phyloP scores from a whole-genome alignment of 1,140 invertebrate genomes.

The Linepithema humile region DNA sequence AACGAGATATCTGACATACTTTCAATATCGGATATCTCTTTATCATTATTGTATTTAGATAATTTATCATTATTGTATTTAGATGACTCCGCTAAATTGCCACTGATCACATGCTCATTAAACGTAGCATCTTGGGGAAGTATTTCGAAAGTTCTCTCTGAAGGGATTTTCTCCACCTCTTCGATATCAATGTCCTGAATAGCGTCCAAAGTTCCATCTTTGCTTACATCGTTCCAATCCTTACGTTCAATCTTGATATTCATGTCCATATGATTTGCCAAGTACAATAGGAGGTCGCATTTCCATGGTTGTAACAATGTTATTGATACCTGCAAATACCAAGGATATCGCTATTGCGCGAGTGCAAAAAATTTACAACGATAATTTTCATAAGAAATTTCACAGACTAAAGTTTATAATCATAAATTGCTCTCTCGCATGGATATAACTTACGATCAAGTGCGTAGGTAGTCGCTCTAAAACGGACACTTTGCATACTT shows the following conservation, averaged over 20 bases:
- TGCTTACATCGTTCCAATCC: neutral
- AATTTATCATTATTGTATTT: neutral
- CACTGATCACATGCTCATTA: slow-evolving; percentile 34
- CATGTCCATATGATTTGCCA: neutral
- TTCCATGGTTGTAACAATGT: neutral
- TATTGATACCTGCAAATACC: slow-evolving; percentile 25
- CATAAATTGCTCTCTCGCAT: neutral
- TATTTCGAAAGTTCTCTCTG: neutral
- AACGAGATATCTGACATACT: slow-evolving; percentile 1
- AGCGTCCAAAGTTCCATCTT: neutral
- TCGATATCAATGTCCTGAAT: slow-evolving; percentile 29
- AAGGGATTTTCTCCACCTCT: neutral
- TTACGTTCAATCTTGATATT: neutral
- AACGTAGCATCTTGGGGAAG: neutral
- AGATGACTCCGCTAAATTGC: neutral
- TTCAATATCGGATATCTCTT: slow-evolving; percentile 1
- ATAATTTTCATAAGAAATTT: neutral
- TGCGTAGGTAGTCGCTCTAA: slow-evolving; percentile 41
- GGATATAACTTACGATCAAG: slow-evolving; percentile 52
- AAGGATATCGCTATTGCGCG: neutral
- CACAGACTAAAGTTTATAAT: neutral
- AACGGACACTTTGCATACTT: slow-evolving; percentile 67
- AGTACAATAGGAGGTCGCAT: neutral
- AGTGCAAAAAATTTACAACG: neutral
- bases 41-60: neutral